A percentile compares a stretch with the other conserved stretches of the same genome.
Evolutionary conservation across 1,140 invertebrate genomes (phyloP).

Genomic region (Meteorus sp.): DNA sequence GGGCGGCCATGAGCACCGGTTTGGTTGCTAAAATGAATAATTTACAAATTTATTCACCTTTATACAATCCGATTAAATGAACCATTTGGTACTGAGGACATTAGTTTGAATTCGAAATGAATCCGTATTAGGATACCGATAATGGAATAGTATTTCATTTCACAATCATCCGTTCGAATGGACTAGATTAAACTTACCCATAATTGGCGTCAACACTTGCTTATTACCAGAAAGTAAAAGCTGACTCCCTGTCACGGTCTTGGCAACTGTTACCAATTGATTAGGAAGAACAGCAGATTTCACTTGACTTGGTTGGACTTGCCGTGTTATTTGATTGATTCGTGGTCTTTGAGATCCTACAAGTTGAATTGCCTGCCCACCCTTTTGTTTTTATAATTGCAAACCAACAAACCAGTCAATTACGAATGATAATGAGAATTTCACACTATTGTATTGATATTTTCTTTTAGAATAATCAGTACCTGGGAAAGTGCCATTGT

Average conservation of each 20-base stretch:
- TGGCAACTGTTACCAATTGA: constrained; percentile 53
- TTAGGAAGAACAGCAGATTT: constrained; percentile 54
- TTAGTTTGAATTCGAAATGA: no score
- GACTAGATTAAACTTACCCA: constrained; percentile 57
- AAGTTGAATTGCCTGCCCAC: constrained; percentile 62
- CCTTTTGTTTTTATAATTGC: no score
- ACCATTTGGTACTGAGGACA: no score
- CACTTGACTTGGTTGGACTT: constrained; percentile 59
- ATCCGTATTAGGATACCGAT: no score
- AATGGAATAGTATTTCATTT: no score
- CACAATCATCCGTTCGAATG: constrained; percentile 4
- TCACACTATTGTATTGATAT: no score
- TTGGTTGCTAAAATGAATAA: constrained; percentile 54
- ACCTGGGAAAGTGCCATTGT: constrained; percentile 55
- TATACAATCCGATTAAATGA: no score
- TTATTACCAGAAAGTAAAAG: constrained; percentile 62
- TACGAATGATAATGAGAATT: no score
- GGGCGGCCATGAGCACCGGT: constrained; percentile 55
- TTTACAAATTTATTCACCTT: no score
- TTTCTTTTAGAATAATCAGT: constrained; percentile 15
- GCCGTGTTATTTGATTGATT: constrained; percentile 60
- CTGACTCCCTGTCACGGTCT: constrained; percentile 58
- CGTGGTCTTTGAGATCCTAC: constrained; percentile 64
- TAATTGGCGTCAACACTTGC: constrained; percentile 64
- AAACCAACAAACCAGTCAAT: no score